Conservation (phyloP, 2,113 vertebrate genomes). For the Glaucidium brasilianum region DNA sequence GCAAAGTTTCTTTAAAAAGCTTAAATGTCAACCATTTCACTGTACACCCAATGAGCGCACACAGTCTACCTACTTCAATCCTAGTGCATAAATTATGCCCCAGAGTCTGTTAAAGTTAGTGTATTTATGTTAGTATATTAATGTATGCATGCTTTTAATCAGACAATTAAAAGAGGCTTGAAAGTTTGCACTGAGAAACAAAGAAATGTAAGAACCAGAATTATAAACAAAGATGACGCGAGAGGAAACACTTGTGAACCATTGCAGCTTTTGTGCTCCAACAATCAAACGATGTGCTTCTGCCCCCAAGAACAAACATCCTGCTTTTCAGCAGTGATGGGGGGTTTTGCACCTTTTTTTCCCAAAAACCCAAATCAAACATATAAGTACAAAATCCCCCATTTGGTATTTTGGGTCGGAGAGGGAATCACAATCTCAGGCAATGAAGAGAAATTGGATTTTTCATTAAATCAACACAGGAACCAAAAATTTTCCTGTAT, state of each 20-base stretch:
- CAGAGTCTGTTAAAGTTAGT: background rate
- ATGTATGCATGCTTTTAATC: background rate
- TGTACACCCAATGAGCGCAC: fast-evolving
- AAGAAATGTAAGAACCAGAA: background rate
- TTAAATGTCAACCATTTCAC: background rate
- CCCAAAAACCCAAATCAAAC: background rate
- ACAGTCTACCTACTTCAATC: background rate
- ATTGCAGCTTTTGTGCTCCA: background rate
- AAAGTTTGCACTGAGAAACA: background rate
- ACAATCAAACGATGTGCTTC: background rate
- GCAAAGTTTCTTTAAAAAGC: background rate
- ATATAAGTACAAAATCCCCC: background rate
- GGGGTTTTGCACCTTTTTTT: fast-evolving
- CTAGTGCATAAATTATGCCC: background rate
- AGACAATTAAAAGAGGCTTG: background rate
- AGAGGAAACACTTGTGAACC: background rate
- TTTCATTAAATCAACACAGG: background rate
- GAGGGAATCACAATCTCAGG: too few species aligned
- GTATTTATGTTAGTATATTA: too few species aligned
- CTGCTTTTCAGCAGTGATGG: background rate
- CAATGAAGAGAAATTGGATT: background rate
- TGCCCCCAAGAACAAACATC: background rate
- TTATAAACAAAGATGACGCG: fast-evolving
- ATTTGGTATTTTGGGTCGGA: too few species aligned
- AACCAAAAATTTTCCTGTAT: background rate